Conservation (phyloP, 2,113 vertebrate genomes). For the Salminus brasiliensis region DNA sequence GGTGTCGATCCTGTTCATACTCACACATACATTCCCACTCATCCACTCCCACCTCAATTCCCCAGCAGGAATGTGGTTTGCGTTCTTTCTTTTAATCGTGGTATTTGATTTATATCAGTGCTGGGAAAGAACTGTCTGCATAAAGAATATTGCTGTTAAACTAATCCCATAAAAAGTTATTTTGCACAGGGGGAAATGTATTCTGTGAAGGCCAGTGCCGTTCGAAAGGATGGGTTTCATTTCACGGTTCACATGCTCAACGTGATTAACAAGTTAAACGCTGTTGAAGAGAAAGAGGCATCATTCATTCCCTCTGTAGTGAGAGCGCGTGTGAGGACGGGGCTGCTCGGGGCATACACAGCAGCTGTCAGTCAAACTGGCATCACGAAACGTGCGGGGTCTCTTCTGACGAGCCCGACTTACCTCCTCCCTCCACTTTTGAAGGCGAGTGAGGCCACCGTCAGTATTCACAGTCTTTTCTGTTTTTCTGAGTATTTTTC, state of each 20-base stretch:
- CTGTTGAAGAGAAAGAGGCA: slow-evolving; percentile 68
- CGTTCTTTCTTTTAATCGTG: slow-evolving; percentile 39
- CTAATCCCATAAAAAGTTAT: slow-evolving; percentile 70
- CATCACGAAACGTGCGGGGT: slow-evolving; percentile 58
- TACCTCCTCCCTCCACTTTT: not conserved
- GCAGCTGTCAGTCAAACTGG: slow-evolving; percentile 65
- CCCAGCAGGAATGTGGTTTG: not conserved
- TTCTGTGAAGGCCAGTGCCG: slow-evolving; percentile 72
- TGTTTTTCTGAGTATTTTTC: not conserved
- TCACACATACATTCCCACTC: not conserved
- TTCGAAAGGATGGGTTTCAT: slow-evolving; percentile 77
- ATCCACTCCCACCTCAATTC: not conserved
- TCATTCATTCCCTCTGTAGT: slow-evolving; percentile 68
- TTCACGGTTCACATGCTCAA: slow-evolving; percentile 80
- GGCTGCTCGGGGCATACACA: slow-evolving; percentile 52
- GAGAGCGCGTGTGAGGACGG: slow-evolving; percentile 42
- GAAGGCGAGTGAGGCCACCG: not conserved
- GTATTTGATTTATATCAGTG: slow-evolving; percentile 61
- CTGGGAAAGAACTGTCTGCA: no score
- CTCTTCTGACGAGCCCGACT: slow-evolving; percentile 54
- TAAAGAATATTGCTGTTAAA: slow-evolving; percentile 63
- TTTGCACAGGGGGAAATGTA: slow-evolving; percentile 67
- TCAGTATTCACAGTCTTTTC: not conserved
- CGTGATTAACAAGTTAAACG: slow-evolving; percentile 80
- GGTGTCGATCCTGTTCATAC: not conserved